phyloP scores from a whole-genome alignment of 1,140 invertebrate species.

The Mercenaria mercenaria region DNA sequence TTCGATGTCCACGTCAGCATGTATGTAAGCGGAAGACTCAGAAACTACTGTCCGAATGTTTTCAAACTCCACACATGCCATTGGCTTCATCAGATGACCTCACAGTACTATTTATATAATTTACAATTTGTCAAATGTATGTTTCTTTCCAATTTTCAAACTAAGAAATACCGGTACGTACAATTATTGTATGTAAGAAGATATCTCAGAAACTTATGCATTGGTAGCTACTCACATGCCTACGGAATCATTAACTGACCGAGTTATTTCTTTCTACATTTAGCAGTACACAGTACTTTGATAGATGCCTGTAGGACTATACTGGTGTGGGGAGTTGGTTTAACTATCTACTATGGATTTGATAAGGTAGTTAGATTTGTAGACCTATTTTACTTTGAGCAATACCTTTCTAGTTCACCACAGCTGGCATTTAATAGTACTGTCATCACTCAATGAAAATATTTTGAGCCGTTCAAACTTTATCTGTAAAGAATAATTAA shows the following conservation, averaged over 20 bases:
- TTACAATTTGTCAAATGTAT: background rate
- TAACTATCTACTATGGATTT: constrained; percentile 82
- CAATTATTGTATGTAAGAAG: background rate
- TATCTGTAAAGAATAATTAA: no score
- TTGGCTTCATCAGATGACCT: background rate
- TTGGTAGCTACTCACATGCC: no score
- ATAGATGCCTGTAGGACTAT: constrained; percentile 84
- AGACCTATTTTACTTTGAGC: background rate
- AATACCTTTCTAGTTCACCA: background rate
- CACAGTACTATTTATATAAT: background rate
- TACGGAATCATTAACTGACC: no score
- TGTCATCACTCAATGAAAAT: background rate
- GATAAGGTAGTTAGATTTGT: constrained; percentile 76
- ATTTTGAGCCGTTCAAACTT: background rate
- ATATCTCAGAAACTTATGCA: no score
- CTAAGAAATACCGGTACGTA: background rate
- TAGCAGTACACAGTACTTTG: constrained; percentile 83
- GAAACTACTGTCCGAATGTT: no score
- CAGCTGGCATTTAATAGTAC: background rate
- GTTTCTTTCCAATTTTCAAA: background rate
- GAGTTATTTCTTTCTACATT: constrained; percentile 29
- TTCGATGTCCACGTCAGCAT: no score
- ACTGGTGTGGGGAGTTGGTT: constrained; percentile 81
- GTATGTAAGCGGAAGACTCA: no score
- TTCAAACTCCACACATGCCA: no score